Base-by-base conservation (phyloP, 2,113 vertebrate species). In the Lethenteron camtschaticum region DNA sequence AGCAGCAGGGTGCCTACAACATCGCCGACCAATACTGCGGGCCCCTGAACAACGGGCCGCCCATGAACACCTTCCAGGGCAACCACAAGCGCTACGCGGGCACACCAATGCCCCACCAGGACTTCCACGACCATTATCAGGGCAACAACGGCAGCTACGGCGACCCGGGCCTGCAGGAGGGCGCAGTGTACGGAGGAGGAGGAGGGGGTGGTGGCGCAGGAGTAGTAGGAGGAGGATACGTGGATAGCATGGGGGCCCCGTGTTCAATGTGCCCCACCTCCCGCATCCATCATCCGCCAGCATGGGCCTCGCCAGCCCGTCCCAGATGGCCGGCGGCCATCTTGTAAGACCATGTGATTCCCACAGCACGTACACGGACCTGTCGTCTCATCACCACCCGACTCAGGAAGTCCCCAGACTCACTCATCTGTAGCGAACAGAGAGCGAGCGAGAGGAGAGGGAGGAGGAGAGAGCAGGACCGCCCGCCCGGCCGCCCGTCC, bases 371-470 rank as follows among this genome's bases (percentile, higher is more conserved):
- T 96, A 95, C 78, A 92, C 94, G 84, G 92, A 96, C 84, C 86
- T 96, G 81, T 89, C 89, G 2, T 76, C 87, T 83, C 90, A 95
- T 83, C 90, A 95, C 80, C 92, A 91, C 85, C 87, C 82, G 81
- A 95, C 94, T 88, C 94, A 96, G 85, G 92, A 96, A 92, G 90
- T 87, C 70, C 92, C 94, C 79, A 96, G 95, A 82, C 82, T 95
- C 79, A 99, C 90, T 75, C 89, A 99, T 84, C 86, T 96, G 85
- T 96, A 41, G 41, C 41, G 41, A 41, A 41, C 41, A 41, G 41
- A 41, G 41, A 41, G 41, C 41, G 41, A 41, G 41, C 41, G 41
- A 41, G 41, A 41, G 41, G 41, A 41, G 41, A 41, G 41, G 41
- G 41, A 41, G 41, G 41, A 76, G 75, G 75, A 41, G 41, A 41